phyloP scores from a whole-genome alignment of 2,797 vertebrate species.

The Sitta carolinensis region DNA sequence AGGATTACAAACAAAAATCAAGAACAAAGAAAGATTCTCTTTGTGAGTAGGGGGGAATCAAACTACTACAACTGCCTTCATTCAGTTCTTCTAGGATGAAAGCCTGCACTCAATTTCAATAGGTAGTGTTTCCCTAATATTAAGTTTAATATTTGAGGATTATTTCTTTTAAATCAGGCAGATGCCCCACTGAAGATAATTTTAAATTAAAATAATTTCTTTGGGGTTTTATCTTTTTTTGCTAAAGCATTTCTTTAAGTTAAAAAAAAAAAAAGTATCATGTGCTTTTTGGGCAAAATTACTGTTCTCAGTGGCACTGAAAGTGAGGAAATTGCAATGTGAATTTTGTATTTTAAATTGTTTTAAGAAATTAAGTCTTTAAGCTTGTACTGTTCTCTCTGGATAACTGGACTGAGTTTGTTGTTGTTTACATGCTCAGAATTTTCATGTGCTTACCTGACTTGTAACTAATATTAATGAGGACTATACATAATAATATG shows the following conservation, averaged over 20 bases:
- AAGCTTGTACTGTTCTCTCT: background rate
- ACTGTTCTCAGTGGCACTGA: background rate
- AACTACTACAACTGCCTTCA: background rate
- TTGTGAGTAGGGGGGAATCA: background rate
- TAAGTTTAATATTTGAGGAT: background rate
- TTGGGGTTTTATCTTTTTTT: background rate
- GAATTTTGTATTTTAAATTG: background rate
- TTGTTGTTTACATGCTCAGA: background rate
- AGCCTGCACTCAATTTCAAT: background rate
- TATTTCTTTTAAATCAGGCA: background rate
- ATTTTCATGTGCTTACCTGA: background rate
- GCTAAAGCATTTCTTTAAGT: background rate
- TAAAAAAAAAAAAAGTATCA: background rate
- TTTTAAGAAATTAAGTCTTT: background rate
- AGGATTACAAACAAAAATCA: background rate
- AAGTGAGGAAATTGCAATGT: background rate
- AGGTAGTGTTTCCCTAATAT: background rate
- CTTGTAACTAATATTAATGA: background rate
- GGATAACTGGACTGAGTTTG: background rate
- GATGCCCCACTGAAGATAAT: background rate
- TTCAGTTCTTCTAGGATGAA: background rate
- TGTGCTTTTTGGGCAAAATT: background rate
- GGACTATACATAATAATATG: background rate
- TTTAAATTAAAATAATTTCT: background rate
- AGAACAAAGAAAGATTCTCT: rapidly evolving